Evolutionary conservation across 2,888 invertebrate species (phyloP).

Genomic region (Machimus atricapillus): DNA sequence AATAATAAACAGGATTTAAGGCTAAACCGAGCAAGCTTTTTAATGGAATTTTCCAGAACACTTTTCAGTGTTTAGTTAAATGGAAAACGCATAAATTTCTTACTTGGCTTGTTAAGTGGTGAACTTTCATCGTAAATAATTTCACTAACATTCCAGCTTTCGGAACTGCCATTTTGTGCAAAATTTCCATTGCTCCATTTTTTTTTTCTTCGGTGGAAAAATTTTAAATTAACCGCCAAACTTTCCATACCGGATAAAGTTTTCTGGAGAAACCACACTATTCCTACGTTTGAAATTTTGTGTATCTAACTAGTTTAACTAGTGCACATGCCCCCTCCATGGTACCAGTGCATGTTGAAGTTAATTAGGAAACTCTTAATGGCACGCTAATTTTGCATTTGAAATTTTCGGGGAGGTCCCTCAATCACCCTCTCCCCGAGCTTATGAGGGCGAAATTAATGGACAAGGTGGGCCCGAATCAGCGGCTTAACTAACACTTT

Average conservation of each 20-base stretch:
- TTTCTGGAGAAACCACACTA: neutral
- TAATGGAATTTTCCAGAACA: neutral
- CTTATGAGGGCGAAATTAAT: neutral
- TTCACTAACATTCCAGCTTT: neutral
- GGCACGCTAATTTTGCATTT: neutral
- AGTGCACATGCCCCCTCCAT: neutral
- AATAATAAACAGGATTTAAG: neutral
- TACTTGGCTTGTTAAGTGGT: neutral
- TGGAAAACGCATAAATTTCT: neutral
- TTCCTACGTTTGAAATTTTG: neutral
- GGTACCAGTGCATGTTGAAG: neutral
- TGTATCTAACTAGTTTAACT: too few species aligned
- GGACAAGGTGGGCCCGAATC: neutral
- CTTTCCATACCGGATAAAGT: neutral
- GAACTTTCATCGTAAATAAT: neutral
- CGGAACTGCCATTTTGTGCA: neutral
- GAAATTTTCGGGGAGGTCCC: neutral
- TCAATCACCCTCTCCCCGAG: neutral
- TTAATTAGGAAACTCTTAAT: neutral
- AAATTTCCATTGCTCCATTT: neutral
- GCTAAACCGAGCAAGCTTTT: neutral
- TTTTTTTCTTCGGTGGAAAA: neutral
- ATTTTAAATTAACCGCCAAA: neutral
- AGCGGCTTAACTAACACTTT: neutral
- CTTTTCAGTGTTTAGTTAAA: neutral